phyloP scores from a whole-genome alignment of 2,113 vertebrate species.

The Neopipo cinnamomea region DNA sequence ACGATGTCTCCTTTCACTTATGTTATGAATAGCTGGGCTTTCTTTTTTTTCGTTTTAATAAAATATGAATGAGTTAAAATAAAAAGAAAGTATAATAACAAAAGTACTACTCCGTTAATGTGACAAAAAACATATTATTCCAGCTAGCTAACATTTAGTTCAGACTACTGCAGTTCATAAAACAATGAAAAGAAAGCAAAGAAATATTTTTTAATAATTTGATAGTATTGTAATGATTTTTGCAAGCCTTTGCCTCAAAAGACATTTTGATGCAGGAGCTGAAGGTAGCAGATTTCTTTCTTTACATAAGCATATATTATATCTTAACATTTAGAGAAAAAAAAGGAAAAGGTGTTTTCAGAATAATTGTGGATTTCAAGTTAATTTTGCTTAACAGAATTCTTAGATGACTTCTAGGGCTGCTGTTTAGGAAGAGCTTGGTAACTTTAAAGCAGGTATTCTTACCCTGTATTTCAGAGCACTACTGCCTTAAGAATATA shows the following conservation, averaged over 20 bases:
- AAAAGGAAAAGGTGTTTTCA: not conserved
- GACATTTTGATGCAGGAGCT: not conserved
- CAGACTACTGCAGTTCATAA: not conserved
- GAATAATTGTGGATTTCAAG: not conserved
- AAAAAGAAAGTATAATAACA: not conserved
- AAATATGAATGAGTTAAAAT: not conserved
- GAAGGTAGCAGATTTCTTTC: not conserved
- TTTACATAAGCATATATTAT: not conserved
- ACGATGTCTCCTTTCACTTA: not conserved
- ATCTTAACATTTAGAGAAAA: not conserved
- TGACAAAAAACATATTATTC: not conserved
- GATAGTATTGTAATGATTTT: not conserved
- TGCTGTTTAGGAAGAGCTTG: not conserved
- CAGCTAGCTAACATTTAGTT: not conserved
- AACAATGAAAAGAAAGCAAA: not conserved
- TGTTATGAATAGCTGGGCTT: not conserved
- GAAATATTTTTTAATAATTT: not conserved
- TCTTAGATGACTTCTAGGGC: not conserved
- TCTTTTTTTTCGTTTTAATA: not conserved
- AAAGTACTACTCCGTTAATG: not conserved
- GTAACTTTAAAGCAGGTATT: not conserved
- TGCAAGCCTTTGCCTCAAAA: not conserved
- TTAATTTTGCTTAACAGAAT: not conserved
- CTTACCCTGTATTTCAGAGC: not conserved
- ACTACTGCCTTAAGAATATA: not conserved